Evolutionary conservation across 2,113 vertebrate genomes (phyloP), one percentile per base, ranked within the genome.

Genomic region (Neoarius graeffei): DNA sequence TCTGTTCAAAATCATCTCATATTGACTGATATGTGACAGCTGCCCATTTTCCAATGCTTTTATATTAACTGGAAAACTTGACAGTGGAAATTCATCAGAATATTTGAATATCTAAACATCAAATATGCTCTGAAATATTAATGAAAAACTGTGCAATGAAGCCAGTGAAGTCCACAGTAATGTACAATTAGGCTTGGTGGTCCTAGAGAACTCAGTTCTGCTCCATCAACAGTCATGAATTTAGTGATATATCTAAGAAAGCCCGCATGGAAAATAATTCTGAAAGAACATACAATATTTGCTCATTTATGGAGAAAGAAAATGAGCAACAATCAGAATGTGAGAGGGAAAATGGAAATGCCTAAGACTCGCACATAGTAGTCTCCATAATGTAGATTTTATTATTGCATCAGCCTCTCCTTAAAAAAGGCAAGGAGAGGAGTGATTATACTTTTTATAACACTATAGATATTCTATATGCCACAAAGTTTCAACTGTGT

Each of bases 391-490:
- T 74, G 69, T 60, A 83, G 67, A 83, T 54, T 88, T 85, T 60
- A 86, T 67, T 30, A 86, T 13, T 88, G 77, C 54, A 82, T 14
- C 3, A 5, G 23, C 19, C 17, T n/a, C 1, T 73, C 23, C 11
- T 54, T 71, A 11, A 66, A 86, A 76, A 83, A 57, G 57, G 52
- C 42, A 73, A 80, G 35, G 17, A n/a, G 27, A 10, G 23, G 4
- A 56, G 48, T 19, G 57, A 86, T 82, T 14, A 86, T 76, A 79
- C 59, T 67, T 89, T 89, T 89, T 76, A 42, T 86, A 86, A 83
- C 30, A n/a, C 25, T 27, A 80, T 27, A 79, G 50, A 7, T 25
- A 11, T 35, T 73, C 27, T 82, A 30, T 71, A 27, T 80, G 52
- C 27, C 76, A 35, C 19, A 80, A 80, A 56, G 52, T 27, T 56